phyloP scores from a whole-genome alignment of 2,888 invertebrate species.

The Eustalomyia histrio region DNA sequence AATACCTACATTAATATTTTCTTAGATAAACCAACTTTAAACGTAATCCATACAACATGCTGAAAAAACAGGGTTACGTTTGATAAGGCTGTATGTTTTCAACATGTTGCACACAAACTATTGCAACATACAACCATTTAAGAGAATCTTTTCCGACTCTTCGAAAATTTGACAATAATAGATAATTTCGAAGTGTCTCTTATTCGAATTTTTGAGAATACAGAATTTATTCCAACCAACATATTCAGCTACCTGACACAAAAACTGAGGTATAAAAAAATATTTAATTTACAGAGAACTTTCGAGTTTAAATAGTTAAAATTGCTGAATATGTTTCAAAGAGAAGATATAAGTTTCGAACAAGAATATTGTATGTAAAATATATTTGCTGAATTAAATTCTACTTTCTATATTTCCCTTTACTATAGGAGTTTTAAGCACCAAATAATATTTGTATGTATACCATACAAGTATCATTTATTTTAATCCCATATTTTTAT shows the following conservation, averaged over 20 bases:
- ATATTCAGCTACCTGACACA: background rate
- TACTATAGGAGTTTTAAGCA: background rate
- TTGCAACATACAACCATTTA: constrained; percentile 6
- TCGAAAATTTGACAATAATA: background rate
- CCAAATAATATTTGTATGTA: background rate
- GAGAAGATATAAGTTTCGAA: background rate
- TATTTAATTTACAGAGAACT: background rate
- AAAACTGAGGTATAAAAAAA: background rate
- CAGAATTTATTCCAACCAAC: background rate
- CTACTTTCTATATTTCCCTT: background rate
- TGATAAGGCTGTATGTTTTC: background rate
- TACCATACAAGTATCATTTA: background rate
- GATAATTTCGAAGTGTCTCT: background rate
- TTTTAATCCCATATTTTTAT: background rate
- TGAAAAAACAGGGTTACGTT: background rate
- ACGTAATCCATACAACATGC: background rate
- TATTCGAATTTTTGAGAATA: background rate
- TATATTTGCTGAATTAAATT: background rate
- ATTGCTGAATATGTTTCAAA: background rate
- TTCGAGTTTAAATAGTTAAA: background rate
- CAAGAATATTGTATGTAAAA: background rate
- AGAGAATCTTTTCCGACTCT: constrained; percentile 4
- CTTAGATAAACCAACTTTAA: background rate
- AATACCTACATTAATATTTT: background rate
- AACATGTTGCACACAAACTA: background rate